Evolutionary conservation across 2,797 vertebrate genomes (phyloP).

Genomic region (Craterocephalus amniculus): DNA sequence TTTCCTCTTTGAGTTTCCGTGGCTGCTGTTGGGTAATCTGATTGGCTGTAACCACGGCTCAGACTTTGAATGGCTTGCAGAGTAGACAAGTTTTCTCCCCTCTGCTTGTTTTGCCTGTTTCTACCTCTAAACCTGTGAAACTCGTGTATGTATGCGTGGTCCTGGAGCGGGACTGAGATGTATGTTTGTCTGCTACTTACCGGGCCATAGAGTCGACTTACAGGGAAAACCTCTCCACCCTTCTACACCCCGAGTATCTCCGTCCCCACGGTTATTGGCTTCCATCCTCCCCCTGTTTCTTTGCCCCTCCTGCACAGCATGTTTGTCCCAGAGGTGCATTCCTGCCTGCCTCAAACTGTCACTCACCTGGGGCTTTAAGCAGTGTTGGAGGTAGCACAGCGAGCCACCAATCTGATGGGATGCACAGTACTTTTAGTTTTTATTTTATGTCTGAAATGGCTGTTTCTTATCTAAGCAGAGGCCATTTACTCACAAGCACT

Average conservation of each 20-base stretch:
- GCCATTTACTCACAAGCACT: slow-evolving; percentile 68
- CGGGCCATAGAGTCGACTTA: slow-evolving; percentile 81
- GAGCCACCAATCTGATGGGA: slow-evolving; percentile 5
- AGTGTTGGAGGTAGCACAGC: slow-evolving; percentile 68
- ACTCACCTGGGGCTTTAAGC: slow-evolving; percentile 80
- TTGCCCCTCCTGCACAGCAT: slow-evolving; percentile 85
- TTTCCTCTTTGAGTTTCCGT: slow-evolving; percentile 72
- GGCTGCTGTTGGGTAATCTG: slow-evolving; percentile 82
- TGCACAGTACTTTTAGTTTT: slow-evolving; percentile 20
- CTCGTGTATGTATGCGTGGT: slow-evolving; percentile 70
- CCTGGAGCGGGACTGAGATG: slow-evolving; percentile 76
- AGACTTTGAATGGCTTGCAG: slow-evolving; percentile 87
- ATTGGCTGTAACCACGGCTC: slow-evolving; percentile 85
- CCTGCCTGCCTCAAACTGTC: slow-evolving; percentile 73
- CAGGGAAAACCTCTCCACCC: slow-evolving; percentile 82
- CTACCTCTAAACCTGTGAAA: slow-evolving; percentile 82
- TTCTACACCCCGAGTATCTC: slow-evolving; percentile 66
- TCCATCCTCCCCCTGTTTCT: slow-evolving; percentile 72
- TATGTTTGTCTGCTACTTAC: slow-evolving; percentile 72
- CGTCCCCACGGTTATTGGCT: slow-evolving; percentile 73
- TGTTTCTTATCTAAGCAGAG: slow-evolving; percentile 29
- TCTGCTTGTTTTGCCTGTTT: slow-evolving; percentile 84
- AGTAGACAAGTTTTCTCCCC: slow-evolving; percentile 72
- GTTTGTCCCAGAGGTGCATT: slow-evolving; percentile 83
- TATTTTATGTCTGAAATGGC: slow-evolving; percentile 20